Evolutionary conservation across 1,140 invertebrate genomes (phyloP).

Genomic region (Dendroctonus ponderosae): DNA sequence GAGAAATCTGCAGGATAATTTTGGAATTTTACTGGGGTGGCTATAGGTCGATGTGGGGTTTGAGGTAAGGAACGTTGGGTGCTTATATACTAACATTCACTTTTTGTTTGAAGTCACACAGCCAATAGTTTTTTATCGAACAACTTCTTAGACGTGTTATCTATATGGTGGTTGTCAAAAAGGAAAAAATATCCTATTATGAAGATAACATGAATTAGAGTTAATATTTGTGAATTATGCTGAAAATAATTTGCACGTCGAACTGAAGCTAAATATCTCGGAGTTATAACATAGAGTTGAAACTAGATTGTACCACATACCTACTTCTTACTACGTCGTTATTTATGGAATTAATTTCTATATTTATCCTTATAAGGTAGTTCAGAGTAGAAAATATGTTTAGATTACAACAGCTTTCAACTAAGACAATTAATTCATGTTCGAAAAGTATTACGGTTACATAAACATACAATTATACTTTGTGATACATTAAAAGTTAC

Average conservation of each 20-base stretch:
- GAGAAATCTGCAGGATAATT: not conserved
- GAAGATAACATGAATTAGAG: slow-evolving; percentile 4
- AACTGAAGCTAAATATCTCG: slow-evolving; percentile 3
- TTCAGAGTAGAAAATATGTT: no score
- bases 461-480: no score
- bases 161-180: not conserved
- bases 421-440: no score
- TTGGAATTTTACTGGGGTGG: slow-evolving; percentile 7
- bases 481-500: no score
- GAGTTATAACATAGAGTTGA: not conserved
- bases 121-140: slow-evolving; percentile 15
- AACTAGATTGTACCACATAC: slow-evolving; percentile 14
- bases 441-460: no score
- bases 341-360: slow-evolving; percentile 11
- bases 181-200: not conserved
- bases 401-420: no score
- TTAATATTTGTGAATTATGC: slow-evolving; percentile 9
- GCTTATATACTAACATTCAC: slow-evolving; percentile 25
- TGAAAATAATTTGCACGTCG: slow-evolving; percentile 20
- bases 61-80: slow-evolving; percentile 19
- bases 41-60: slow-evolving; percentile 1
- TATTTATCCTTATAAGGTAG: not conserved
- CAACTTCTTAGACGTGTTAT: not conserved
- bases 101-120: slow-evolving; percentile 18
- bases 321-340: slow-evolving; percentile 10